Conservation (phyloP, 1,140 invertebrate species). For the Agrypnia vestita region DNA sequence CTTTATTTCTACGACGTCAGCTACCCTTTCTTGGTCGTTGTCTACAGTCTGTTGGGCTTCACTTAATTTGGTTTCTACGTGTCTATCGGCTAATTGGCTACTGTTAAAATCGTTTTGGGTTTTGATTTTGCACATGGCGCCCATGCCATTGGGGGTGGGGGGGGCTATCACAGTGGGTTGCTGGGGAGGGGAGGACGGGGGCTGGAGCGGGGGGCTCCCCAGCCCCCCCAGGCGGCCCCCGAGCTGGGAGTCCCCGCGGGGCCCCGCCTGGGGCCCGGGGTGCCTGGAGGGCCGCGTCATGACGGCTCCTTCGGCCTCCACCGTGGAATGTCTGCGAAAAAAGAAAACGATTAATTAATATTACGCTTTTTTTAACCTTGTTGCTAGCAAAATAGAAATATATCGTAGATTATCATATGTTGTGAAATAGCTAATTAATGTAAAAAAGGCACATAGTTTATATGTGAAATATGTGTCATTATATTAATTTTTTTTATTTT, state of each 20-base stretch:
- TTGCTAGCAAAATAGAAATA: too few species aligned
- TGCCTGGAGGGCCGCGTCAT: constrained; percentile 59
- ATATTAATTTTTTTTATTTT: too few species aligned
- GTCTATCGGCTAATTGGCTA: constrained; percentile 40
- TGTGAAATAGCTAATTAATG: too few species aligned
- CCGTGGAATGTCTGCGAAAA: constrained; percentile 60
- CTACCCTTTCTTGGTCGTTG: constrained; percentile 35
- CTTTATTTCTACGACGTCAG: neutral
- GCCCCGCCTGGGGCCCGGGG: constrained; percentile 45
- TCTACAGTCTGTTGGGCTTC: constrained; percentile 36
- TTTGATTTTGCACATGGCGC: constrained; percentile 15
- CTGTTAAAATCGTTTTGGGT: constrained; percentile 20
- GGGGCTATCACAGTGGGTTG: constrained; percentile 59
- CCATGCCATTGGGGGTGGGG: constrained; percentile 41
- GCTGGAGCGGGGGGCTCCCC: neutral
- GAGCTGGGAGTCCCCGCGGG: constrained; percentile 18
- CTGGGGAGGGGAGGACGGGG: constrained; percentile 20
- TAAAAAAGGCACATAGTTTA: too few species aligned
- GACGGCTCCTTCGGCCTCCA: constrained; percentile 58
- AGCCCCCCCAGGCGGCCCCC: neutral
- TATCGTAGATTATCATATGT: too few species aligned
- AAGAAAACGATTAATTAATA: neutral
- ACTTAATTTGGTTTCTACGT: constrained; percentile 38
- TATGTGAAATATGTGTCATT: too few species aligned
- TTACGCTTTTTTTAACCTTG: too few species aligned